Evolutionary conservation across 2,797 vertebrate species (phyloP).

Genomic region (Spatula versicolor): DNA sequence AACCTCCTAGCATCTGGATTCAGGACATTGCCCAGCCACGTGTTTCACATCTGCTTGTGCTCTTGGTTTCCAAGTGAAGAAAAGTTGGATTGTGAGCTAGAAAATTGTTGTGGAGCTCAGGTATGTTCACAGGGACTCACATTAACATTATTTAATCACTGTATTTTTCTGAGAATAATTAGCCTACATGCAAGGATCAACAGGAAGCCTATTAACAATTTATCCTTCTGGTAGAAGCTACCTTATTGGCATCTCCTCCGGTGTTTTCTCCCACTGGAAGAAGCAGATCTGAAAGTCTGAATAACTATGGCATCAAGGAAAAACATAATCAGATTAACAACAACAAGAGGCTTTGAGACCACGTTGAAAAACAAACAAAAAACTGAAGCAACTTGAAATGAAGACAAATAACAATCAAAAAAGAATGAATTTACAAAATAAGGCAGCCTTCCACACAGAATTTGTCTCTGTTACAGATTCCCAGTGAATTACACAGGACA

Average conservation of each 20-base stretch:
- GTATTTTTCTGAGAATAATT: background rate
- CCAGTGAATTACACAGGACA: background rate
- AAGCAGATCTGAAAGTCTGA: background rate
- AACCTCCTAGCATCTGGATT: background rate
- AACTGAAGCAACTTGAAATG: background rate
- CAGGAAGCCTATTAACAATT: background rate
- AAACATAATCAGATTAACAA: background rate
- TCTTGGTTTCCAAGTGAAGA: background rate
- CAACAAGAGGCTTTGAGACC: background rate
- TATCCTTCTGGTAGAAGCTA: background rate
- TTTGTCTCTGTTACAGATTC: background rate
- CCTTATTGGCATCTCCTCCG: background rate
- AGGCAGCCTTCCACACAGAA: background rate
- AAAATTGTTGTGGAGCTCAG: background rate
- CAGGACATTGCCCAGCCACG: background rate
- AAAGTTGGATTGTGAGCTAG: background rate
- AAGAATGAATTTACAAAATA: background rate
- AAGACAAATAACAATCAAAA: background rate
- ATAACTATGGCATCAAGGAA: background rate
- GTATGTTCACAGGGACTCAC: background rate
- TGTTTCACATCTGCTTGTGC: background rate
- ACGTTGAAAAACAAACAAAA: background rate
- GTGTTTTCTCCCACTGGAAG: background rate
- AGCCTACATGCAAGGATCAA: background rate
- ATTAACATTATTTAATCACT: background rate